Evolutionary conservation across 1,140 invertebrate genomes (phyloP), one percentile per base, ranked within the genome.

Genomic region (Caenorhabditis tropicalis): DNA sequence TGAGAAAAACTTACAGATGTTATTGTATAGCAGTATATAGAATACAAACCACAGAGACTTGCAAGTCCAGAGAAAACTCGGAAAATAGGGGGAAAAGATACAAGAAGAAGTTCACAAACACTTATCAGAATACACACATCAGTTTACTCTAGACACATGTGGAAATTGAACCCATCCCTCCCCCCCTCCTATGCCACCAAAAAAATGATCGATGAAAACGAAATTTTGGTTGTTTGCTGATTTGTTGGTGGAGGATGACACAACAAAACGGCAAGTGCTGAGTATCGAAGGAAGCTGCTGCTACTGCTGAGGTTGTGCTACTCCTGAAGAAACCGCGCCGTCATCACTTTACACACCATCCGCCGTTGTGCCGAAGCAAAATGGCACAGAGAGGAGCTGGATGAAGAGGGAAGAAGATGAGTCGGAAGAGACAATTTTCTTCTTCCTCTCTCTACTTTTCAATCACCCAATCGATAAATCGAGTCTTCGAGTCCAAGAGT

Each of bases 271-370:
- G 65, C 33, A 74, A 74, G 65, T 74, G 65, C 65, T 43, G 65
- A 43, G 65, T 43, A 74, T 74, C 65, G 65, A 74, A 74, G 43
- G 43, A 74, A 43, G 65, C 65, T 74, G 65, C 53, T 58, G 65
- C 65, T 74, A 74, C 65, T 74, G 65, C 65, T 43, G 65, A 43
- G 65, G 36, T 74, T 74, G 65, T 46, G 65, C 65, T 74, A 74
- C 65, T 74, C 65, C 65, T 74, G 65, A 74, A 46, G 36, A 74
- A 74, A 74, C 65, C 36, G 65, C 65, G 65, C 65, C 65, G 65
- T 74, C 65, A 74, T 74, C 65, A 74, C 65, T 74, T 74, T 74
- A 74, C 65, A 74, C 65, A 74, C 65, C 65, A 74, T 74, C 43
- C 65, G 5, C 39, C 39, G 21, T 74, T 10, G 2, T 74, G 65